These are phyloP conservation scores for Pseudomyrmex cubaensis DNA, from an alignment of 1,140 invertebrate genomes.

Conservation along the genomic window DNA sequence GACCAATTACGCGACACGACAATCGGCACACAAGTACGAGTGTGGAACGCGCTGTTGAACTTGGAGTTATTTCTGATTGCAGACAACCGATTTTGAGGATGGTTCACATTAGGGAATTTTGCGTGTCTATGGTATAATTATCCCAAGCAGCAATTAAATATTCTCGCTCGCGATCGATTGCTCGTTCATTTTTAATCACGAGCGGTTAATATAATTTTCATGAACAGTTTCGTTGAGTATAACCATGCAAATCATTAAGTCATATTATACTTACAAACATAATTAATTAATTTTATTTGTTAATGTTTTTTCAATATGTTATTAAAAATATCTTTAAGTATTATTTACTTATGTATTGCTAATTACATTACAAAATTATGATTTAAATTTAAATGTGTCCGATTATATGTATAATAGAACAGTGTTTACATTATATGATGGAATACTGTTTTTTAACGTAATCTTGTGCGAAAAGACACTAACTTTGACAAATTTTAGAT, in stretches of 20 bases:
- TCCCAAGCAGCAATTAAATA: constrained; percentile 27
- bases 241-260: background rate
- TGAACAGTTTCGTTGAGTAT: background rate
- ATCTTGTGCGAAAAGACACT: constrained; percentile 14
- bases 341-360: background rate
- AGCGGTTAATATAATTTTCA: constrained; percentile 27
- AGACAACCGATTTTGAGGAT: constrained; percentile 44
- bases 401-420: no score
- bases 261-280: background rate
- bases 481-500: constrained; percentile 32
- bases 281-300: background rate
- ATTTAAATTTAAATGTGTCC: background rate
- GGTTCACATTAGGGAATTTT: constrained; percentile 5
- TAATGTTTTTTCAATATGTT: background rate
- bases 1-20: constrained; percentile 40
- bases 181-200: constrained; percentile 44
- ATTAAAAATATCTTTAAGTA: background rate
- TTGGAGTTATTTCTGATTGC: constrained; percentile 53
- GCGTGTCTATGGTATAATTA: constrained; percentile 54
- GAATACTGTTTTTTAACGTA: background rate
- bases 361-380: background rate
- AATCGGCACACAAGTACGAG: constrained; percentile 8
- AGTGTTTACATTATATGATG: no score
- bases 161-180: constrained; percentile 41
- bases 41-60: constrained; percentile 39